Evolutionary conservation across 2,888 invertebrate genomes (phyloP).

Genomic region (Pseudanteris insignis): DNA sequence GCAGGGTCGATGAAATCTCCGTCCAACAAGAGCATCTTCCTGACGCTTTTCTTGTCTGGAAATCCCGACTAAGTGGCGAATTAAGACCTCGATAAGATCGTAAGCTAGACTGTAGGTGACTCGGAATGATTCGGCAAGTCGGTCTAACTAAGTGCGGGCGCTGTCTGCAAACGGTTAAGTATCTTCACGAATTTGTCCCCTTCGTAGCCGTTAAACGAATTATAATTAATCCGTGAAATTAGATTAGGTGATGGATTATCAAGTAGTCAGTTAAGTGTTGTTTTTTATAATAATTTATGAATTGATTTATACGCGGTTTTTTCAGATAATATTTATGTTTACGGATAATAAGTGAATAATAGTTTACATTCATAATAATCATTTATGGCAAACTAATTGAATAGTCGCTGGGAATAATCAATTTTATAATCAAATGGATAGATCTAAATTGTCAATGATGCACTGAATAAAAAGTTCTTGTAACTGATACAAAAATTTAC

Average conservation of each 20-base stretch:
- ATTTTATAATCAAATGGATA: no score
- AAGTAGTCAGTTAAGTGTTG: no score
- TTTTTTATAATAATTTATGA: no score
- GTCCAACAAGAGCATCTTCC: constrained; percentile 17
- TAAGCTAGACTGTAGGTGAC: constrained; percentile 17
- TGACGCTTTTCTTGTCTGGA: constrained; percentile 24
- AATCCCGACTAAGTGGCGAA: constrained; percentile 31
- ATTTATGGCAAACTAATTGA: no score
- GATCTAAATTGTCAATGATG: no score
- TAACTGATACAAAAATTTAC: no score
- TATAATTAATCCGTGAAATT: constrained; percentile 25
- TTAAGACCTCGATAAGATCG: constrained; percentile 38
- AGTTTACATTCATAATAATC: no score
- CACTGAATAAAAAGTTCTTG: no score
- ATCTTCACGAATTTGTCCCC: constrained; percentile 24
- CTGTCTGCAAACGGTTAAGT: constrained; percentile 22
- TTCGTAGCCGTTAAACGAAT: not conserved
- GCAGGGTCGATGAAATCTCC: constrained; percentile 35
- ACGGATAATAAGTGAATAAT: no score
- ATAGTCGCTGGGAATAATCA: no score
- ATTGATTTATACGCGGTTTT: no score
- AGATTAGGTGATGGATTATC: not conserved
- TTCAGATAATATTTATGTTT: no score
- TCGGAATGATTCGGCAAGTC: constrained; percentile 36
- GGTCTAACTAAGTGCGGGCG: constrained; percentile 23